Evolutionary conservation across 2,797 vertebrate genomes (phyloP).

Genomic region (Scolopax bukidnonensis): DNA sequence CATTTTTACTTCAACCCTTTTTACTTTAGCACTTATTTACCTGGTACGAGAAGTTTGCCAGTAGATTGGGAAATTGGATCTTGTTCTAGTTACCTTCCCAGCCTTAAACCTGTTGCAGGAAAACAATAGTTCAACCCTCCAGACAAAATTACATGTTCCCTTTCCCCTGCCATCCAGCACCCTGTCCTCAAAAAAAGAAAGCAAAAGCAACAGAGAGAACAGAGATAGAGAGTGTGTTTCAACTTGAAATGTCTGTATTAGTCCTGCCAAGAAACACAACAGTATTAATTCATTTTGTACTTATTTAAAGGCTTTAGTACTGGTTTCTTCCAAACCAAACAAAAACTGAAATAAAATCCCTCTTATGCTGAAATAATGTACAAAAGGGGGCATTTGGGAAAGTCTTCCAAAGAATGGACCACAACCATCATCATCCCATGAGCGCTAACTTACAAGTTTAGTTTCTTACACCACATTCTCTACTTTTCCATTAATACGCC

Average conservation of each 20-base stretch:
- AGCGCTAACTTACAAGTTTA: background rate
- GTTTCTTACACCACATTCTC: background rate
- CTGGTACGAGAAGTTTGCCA: background rate
- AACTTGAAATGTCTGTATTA: background rate
- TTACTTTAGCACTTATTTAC: background rate
- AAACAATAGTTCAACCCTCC: background rate
- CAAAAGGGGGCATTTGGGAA: background rate
- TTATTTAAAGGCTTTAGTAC: constrained; percentile 20
- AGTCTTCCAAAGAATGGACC: background rate
- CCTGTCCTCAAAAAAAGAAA: background rate
- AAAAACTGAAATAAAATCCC: background rate
- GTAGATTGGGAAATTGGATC: background rate
- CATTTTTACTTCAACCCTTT: background rate
- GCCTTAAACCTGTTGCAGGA: background rate
- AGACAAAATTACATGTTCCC: background rate
- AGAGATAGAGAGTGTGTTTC: background rate
- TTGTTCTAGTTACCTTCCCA: background rate
- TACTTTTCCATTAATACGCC: background rate
- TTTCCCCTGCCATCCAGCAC: background rate
- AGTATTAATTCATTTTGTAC: constrained; percentile 27
- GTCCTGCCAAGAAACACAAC: constrained; percentile 34
- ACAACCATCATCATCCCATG: background rate
- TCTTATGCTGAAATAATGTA: constrained; percentile 8
- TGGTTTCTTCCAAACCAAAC: constrained; percentile 35
- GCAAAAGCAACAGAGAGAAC: background rate